Conservation (phyloP, 1,140 invertebrate genomes). For the Hestina assimilis region DNA sequence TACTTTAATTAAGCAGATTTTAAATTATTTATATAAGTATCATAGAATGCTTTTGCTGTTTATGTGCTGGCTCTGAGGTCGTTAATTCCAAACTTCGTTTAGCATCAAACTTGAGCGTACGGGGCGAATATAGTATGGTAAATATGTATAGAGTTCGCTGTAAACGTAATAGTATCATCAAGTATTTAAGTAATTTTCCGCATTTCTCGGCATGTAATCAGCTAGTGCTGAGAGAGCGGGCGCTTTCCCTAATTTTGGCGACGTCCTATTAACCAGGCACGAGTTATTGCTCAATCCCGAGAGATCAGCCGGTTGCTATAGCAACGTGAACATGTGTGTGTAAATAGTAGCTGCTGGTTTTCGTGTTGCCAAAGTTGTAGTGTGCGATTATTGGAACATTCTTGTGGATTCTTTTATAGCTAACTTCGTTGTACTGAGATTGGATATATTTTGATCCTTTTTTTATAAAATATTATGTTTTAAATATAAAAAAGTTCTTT, state of each 20-base stretch:
- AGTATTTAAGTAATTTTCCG: slow-evolving; percentile 69
- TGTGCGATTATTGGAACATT: slow-evolving; percentile 51
- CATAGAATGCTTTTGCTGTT: slow-evolving; percentile 60
- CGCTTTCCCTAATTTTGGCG: slow-evolving; percentile 65
- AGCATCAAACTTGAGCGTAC: slow-evolving; percentile 25
- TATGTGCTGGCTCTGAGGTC: slow-evolving; percentile 58
- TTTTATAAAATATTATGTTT: too few relatives aligned
- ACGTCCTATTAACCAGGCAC: slow-evolving; percentile 66
- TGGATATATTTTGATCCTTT: slow-evolving; percentile 12
- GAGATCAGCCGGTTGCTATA: slow-evolving; percentile 49
- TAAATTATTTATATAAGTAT: slow-evolving; percentile 17
- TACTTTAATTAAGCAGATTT: not conserved
- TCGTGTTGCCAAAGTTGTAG: slow-evolving; percentile 38
- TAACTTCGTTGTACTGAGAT: slow-evolving; percentile 38
- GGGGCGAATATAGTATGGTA: slow-evolving; percentile 35
- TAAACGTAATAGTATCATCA: slow-evolving; percentile 46
- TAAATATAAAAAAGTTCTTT: too few relatives aligned
- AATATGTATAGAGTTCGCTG: slow-evolving; percentile 57
- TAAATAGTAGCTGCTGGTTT: slow-evolving; percentile 43
- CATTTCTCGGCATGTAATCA: slow-evolving; percentile 56
- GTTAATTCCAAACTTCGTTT: slow-evolving; percentile 57
- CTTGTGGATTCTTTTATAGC: slow-evolving; percentile 61
- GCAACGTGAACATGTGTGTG: slow-evolving; percentile 44
- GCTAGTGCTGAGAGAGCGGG: slow-evolving; percentile 46
- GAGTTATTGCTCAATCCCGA: slow-evolving; percentile 58